A percentile compares a stretch with the other conserved stretches of the same genome.
Evolutionary conservation across 1,140 invertebrate species (phyloP).

Genomic region (Lasioglossum albipes): DNA sequence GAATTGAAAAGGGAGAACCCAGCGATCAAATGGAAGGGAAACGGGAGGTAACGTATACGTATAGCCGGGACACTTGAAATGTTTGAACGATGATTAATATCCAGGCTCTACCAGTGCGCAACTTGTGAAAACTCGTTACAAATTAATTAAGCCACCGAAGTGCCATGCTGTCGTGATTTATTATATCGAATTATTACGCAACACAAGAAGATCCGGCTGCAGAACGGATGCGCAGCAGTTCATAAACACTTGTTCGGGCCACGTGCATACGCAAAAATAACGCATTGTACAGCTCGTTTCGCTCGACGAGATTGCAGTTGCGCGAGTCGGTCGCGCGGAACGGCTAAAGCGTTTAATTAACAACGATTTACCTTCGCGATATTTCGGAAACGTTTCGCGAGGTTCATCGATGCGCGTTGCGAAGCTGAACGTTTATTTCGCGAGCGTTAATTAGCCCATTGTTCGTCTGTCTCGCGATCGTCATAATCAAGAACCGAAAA

Average conservation of each 20-base stretch:
- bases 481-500: neutral
- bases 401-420: neutral
- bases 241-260: neutral
- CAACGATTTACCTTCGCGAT: neutral
- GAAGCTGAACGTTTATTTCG: conserved; percentile 3
- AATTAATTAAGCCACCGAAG: conserved; percentile 62
- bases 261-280: neutral
- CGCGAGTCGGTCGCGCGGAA: neutral
- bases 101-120: conserved; percentile 48
- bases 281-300: neutral
- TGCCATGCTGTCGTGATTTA: conserved; percentile 53
- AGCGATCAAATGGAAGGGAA: conserved; percentile 53
- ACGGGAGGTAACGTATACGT: conserved; percentile 14
- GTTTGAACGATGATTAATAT: conserved; percentile 60
- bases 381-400: neutral
- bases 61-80: conserved; percentile 13
- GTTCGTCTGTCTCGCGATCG: neutral
- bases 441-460: neutral
- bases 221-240: neutral
- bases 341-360: neutral
- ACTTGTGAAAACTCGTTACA: conserved; percentile 64
- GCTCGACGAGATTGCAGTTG: neutral
- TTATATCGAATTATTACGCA: conserved; percentile 29
- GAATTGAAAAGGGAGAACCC: neutral
- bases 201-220: neutral